These are phyloP conservation scores for Triplophysa rosa DNA, from an alignment of 2,113 vertebrate species.

Conservation along the genomic window DNA sequence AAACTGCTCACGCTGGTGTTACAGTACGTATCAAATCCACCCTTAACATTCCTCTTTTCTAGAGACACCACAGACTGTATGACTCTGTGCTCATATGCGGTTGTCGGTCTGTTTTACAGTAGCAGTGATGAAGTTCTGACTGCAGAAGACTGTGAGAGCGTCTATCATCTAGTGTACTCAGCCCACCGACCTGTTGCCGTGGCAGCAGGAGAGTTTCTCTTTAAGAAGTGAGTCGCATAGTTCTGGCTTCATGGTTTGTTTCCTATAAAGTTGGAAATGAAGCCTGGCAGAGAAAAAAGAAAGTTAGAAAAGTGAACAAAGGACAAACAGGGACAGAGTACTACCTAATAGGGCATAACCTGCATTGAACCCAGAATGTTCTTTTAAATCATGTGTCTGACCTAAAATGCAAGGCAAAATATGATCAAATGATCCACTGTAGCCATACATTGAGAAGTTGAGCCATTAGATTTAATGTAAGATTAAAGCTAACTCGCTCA, in stretches of 20 bases:
- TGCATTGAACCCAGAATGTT: too few relatives aligned
- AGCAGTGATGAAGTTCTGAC: constrained; percentile 98
- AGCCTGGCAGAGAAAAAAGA: background rate
- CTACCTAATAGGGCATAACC: too few relatives aligned
- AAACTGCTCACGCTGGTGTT: constrained; percentile 98
- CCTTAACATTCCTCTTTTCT: background rate
- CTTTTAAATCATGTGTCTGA: too few relatives aligned
- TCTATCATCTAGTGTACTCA: constrained; percentile 98
- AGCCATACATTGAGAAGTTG: background rate
- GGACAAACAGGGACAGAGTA: background rate
- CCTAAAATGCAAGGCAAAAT: too few relatives aligned
- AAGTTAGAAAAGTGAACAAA: background rate
- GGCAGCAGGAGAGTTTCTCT: constrained; percentile 97
- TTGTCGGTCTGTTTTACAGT: constrained; percentile 73
- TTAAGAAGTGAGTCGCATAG: constrained; percentile 88
- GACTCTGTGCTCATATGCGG: constrained; percentile 16
- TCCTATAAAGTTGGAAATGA: background rate
- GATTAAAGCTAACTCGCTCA: background rate
- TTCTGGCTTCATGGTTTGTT: background rate
- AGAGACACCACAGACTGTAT: background rate
- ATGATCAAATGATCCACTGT: too few relatives aligned
- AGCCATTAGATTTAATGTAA: background rate
- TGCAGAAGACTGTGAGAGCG: constrained; percentile 98
- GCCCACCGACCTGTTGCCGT: constrained; percentile 96
- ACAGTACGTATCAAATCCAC: constrained; percentile 84